Base-by-base conservation (phyloP, 2,113 vertebrate genomes). In the Aldabrachelys gigantea region DNA sequence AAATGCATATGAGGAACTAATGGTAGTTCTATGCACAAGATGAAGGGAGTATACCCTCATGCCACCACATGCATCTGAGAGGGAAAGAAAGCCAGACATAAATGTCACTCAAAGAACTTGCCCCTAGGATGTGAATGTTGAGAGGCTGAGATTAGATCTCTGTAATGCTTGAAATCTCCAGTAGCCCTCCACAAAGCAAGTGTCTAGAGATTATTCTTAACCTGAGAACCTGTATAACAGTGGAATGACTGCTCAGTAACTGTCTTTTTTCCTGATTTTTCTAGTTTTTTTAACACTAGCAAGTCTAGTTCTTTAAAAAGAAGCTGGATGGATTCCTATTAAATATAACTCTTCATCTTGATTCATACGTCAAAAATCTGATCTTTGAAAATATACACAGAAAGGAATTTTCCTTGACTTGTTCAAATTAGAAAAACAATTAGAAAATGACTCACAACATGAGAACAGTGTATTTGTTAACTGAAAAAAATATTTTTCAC, bases 181-280 rank as follows among this genome's bases (percentile, higher is more conserved):
- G 38, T 47, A 88, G 35, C 5, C 29, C 5, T 93, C 75, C 62
- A 90, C 35, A 95, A 96, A 95, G 82, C 13, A 72, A 87, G 13
- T 19, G 81, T 65, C 35, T 87, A 91, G 57, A 95, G 56, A 86
- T 80, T 82, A 91, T 93, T 85, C 49, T 91, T 92, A 91, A 82
- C 35, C 29, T 80, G 17, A 82, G 6, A 4, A 80, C 12, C 27
- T 1, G 0, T 41, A n/a, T 54, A 92, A 82, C 35, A 85, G 35
- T 69, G 27, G 54, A 89, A 65, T 1, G 89, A 84, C 2, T 8
- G 25, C 80, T 92, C 47, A 0, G 0, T 52, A 88, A 3, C 25
- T 85, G 29, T 44, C 5, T 84, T 62, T 80, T 89, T 41, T n/a
- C 14, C 41, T 50, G 21, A 2, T 22, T 54, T 76, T 87, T 96